Conservation (phyloP, 2,797 vertebrate genomes). For the Acipenser transmontanus region DNA sequence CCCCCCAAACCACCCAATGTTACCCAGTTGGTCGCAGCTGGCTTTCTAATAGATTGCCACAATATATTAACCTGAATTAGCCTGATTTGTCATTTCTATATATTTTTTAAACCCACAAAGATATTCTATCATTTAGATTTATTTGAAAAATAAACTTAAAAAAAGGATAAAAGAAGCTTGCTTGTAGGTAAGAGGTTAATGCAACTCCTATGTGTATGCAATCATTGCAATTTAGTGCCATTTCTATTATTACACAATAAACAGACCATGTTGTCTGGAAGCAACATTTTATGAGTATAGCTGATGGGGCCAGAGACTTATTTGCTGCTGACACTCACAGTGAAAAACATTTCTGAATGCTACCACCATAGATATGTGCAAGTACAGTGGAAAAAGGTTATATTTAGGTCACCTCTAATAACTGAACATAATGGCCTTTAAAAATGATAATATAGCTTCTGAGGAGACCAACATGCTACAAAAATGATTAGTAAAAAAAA, state of each 20-base stretch:
- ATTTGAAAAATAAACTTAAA: neutral
- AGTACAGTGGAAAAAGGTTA: slow-evolving; percentile 58
- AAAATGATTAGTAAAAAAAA: no score
- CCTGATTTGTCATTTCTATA: no score
- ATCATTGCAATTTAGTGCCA: slow-evolving; percentile 72
- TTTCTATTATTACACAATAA: slow-evolving; percentile 77
- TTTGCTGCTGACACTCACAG: slow-evolving; percentile 59
- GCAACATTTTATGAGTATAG: slow-evolving; percentile 76
- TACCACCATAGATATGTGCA: slow-evolving; percentile 50
- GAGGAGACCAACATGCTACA: neutral
- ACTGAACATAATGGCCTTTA: slow-evolving; percentile 29
- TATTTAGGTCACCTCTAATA: slow-evolving; percentile 57
- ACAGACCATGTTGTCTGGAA: slow-evolving; percentile 74
- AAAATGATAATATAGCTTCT: slow-evolving; percentile 11
- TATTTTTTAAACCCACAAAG: no score
- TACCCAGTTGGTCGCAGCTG: neutral
- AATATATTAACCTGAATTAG: no score
- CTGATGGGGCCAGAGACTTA: slow-evolving; percentile 68
- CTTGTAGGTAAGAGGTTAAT: slow-evolving; percentile 66
- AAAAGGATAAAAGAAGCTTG: slow-evolving; percentile 38
- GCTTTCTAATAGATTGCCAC: no score
- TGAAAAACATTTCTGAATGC: slow-evolving; percentile 53
- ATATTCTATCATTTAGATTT: neutral
- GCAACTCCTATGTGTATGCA: slow-evolving; percentile 67
- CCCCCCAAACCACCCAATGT: slow-evolving; percentile 34